Evolutionary conservation across 2,797 vertebrate species (phyloP).

Genomic region (Telmatherina bonti): DNA sequence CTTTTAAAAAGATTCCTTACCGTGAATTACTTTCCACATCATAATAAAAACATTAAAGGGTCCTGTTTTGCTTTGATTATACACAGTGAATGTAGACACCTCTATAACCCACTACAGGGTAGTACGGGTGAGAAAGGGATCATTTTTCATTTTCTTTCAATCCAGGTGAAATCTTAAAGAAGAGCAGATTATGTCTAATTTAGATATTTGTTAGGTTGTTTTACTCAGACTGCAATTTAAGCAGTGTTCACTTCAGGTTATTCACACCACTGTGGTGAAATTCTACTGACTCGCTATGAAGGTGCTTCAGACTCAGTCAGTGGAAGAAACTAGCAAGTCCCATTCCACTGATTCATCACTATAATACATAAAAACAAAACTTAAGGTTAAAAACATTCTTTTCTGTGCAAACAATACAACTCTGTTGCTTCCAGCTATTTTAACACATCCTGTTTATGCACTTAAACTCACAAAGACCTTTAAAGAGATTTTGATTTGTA

Average conservation of each 20-base stretch:
- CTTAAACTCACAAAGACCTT: neutral
- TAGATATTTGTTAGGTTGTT: constrained; percentile 23
- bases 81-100: neutral
- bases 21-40: neutral
- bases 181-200: constrained; percentile 14
- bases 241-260: constrained; percentile 1
- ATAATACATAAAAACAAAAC: neutral
- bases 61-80: constrained; percentile 6
- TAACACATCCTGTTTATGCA: neutral
- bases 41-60: neutral
- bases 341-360: neutral
- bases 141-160: neutral
- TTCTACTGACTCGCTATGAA: neutral
- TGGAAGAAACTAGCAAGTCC: neutral
- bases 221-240: constrained; percentile 1
- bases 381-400: neutral
- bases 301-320: neutral
- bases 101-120: neutral
- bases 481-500: neutral
- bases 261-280: neutral
- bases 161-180: constrained; percentile 18
- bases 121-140: constrained; percentile 17
- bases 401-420: neutral
- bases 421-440: neutral
- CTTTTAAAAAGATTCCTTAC: neutral